Evolutionary conservation across 2,113 vertebrate species (phyloP).

Genomic region (Daboia siamensis): DNA sequence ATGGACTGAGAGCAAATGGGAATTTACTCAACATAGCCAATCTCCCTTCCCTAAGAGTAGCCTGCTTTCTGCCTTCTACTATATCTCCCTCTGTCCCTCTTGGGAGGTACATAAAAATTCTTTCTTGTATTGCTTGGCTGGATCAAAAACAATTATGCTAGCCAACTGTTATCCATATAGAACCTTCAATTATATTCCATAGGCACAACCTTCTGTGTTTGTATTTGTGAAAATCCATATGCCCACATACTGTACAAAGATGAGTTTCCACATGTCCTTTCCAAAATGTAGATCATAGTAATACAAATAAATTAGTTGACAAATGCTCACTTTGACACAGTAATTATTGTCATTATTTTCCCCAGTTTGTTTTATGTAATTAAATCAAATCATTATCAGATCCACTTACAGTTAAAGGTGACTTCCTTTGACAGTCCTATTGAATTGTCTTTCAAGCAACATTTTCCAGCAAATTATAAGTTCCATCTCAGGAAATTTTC

Average conservation of each 20-base stretch:
- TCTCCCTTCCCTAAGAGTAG: neutral
- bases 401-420: conserved; percentile 48
- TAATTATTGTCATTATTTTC: conserved; percentile 10
- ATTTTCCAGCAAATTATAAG: conserved; percentile 37
- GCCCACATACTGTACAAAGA: neutral
- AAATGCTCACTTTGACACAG: neutral
- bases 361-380: conserved; percentile 34
- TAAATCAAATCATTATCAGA: conserved; percentile 41
- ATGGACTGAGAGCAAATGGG: neutral
- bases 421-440: conserved; percentile 39
- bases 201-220: neutral
- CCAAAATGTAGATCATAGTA: neutral
- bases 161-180: neutral
- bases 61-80: neutral
- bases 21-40: neutral
- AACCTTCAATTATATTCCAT: neutral
- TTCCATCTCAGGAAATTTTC: conserved; percentile 36
- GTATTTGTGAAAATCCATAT: neutral
- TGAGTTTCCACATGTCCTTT: neutral
- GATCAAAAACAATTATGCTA: neutral
- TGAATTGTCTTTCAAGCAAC: conserved; percentile 39
- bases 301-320: neutral
- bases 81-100: neutral
- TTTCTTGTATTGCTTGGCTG: neutral
- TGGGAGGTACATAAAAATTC: neutral